Conservation (phyloP, 2,113 vertebrate species). For the Blennius ocellaris region DNA sequence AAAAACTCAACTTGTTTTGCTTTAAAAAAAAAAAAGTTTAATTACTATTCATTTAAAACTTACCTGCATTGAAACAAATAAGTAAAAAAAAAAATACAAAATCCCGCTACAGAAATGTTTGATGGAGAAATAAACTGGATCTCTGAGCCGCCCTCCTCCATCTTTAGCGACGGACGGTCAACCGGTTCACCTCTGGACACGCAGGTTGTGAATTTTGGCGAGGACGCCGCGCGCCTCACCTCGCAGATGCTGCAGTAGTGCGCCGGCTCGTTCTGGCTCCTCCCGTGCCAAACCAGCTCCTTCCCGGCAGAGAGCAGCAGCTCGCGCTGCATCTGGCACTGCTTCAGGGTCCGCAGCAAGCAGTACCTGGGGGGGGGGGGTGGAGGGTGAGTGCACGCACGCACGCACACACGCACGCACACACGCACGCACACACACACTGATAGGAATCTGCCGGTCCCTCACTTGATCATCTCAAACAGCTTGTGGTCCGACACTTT, state of each 20-base stretch:
- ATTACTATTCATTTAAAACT: no score
- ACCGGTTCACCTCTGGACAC: no score
- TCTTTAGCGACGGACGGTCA: no score
- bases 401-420: background rate
- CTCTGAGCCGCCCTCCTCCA: no score
- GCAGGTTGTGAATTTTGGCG: no score
- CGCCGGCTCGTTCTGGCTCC: slow-evolving; percentile 94
- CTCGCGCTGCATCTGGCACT: slow-evolving; percentile 92
- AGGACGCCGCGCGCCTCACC: slow-evolving; percentile 7
- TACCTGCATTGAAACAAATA: no score
- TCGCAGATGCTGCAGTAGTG: slow-evolving; percentile 99
- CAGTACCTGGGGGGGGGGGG: slow-evolving; percentile 86
- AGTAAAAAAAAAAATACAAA: no score
- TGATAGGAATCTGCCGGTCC: no score
- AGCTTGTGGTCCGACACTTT: slow-evolving; percentile 99
- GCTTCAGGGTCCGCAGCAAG: slow-evolving; percentile 96
- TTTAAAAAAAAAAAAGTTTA: no score
- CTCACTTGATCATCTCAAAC: slow-evolving; percentile 99
- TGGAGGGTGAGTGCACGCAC: background rate
- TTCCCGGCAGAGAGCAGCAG: slow-evolving; percentile 89
- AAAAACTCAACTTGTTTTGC: no score
- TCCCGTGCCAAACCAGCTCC: slow-evolving; percentile 86
- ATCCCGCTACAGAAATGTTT: no score
- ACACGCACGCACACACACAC: background rate
- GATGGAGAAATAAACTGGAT: no score